Base-by-base conservation (phyloP, 2,888 invertebrate species). In the Trachelus stipa region DNA sequence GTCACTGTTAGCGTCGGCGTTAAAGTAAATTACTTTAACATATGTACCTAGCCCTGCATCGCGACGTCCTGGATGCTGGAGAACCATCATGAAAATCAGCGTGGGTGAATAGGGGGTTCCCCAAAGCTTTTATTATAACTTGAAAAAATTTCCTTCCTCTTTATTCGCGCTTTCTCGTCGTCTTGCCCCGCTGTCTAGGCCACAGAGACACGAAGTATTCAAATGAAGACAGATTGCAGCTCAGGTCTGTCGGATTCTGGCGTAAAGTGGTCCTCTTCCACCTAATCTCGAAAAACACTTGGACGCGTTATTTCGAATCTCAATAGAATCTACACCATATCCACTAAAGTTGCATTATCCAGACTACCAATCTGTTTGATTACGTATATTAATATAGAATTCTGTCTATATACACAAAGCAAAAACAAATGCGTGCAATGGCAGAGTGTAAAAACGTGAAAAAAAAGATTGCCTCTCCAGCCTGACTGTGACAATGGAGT, bases 281-380 rank as follows among this genome's bases (percentile, higher is more conserved):
- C 77, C 84, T 86, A 86, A 86, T 86, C 86, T 83, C 81, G 83
- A 83, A 83, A 86, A 86, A 86, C 86, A 86, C 85, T 86, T 85
- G 83, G 84, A 82, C 81, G 83, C 83, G 83, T 85, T 85, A 85
- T 85, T 85, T 83, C 84, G 81, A 85, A 84, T 81, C 83, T 74
- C 56, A 9, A 56, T 56, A 56, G 56, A 23, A 56, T 23, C 56
- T 23, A 23, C 23, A 23, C 9, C 23, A 23, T 15, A 40, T 15
- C 4, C 56, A 23, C 23, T 56, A 6, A 56, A 6, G 56, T 56
- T 56, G 56, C 9, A 23, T 23, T 15, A 40, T 40, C 40, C 40
- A 6, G 40, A 1, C 15, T 15, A 40, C 6, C 40, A 15, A 40
- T 40, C 6, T 40, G 6, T 40, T 40, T 40, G 15, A 40, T 15